Evolutionary conservation across 2,888 invertebrate genomes (phyloP), one percentile per base, ranked within the genome.

Genomic region (Corbicula japonica): DNA sequence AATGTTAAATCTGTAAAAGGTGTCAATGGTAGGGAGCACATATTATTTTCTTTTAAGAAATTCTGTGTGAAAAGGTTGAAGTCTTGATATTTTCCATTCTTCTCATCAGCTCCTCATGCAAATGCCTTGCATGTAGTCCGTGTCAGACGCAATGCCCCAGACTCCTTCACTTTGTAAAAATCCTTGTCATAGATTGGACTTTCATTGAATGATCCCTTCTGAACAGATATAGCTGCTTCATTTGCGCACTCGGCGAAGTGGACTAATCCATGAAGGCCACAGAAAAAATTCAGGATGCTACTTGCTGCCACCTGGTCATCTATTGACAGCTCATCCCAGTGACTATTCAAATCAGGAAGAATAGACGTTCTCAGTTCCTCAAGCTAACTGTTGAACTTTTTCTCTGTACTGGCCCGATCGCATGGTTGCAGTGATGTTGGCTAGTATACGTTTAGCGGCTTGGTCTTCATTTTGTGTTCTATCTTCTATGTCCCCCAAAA

Each of bases 201-300:
- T 1, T 50, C 38, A 15, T 63, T 44, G 52, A 72, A 63, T 21
- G 23, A 32, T 6, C 38, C 44, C 21, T 26, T 28, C 30, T 72
- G 54, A 48, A 61, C 38, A 32, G 50, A 52, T 1, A 50, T 28
- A 18, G 63, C 18, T 18, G 46, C 41, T n/a, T 46, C 50, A 26
- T 72, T 62, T 12, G 71, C 34, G 12, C 69, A 52, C 50, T 86
- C 83, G 26, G 85, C 82, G 28, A 82, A 56, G 35, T 81, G 77
- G 4, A 84, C 81, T 2, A 83, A 50, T 15, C 69, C 54, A 50
- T 85, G 86, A 3, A 85, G 50, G 4, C 84, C 85, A 68, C 85
- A 83, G 50, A 85, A 85, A 65, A 85, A 86, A 50, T 80, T 85
- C n/a, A 77, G 35, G 5, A 85, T 50, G 30, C 28, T 44, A 30